Evolutionary conservation across 2,797 vertebrate genomes (phyloP), one percentile per base, ranked within the genome.

Genomic region (Muscicapa striata): DNA sequence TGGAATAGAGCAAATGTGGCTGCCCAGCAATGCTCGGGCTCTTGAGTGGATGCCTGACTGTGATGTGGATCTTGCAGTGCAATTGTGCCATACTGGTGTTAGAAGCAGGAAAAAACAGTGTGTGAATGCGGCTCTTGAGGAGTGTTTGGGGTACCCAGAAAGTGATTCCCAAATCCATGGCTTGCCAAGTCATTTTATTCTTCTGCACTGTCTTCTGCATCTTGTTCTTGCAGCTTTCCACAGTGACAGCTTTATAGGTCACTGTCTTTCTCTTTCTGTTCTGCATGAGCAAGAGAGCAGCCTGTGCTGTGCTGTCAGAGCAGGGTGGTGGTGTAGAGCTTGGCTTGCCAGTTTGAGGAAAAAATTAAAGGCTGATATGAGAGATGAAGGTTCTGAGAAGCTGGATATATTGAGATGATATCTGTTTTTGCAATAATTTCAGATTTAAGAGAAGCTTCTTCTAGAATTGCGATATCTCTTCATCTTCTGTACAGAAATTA

Each of bases 51-150:
- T 51, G 40, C 32, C 45, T 49, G 54, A 15, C 19, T 49, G 15
- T 19, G 54, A 34, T 0, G 0, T 41, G 59, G 48, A 27, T 34
- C 26, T 72, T 75, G 48, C 23, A 24, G 38, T 36, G 13, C 46
- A 58, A 0, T 70, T 0, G 0, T 90, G 26, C 6, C 51, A 57
- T 63, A 4, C 23, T 36, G 51, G 10, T 45, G 32, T 54, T 59
- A 30, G 46, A 70, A 89, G 23, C 11, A 21, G 73, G 18, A 78
- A 29, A 45, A 57, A 54, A n/a, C 36, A 38, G 21, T 0, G 4
- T 46, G 24, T 0, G 1, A 34, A 79, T 66, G 1, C 0, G 1
- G 40, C 29, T 59, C 32, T 54, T 41, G 21, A 32, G 32, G 30
- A 32, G 46, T 32, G 66, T 63, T 24, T 51, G 76, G 52, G 36